Evolutionary conservation across 2,888 invertebrate species (phyloP).

Genomic region (Rapana venosa): DNA sequence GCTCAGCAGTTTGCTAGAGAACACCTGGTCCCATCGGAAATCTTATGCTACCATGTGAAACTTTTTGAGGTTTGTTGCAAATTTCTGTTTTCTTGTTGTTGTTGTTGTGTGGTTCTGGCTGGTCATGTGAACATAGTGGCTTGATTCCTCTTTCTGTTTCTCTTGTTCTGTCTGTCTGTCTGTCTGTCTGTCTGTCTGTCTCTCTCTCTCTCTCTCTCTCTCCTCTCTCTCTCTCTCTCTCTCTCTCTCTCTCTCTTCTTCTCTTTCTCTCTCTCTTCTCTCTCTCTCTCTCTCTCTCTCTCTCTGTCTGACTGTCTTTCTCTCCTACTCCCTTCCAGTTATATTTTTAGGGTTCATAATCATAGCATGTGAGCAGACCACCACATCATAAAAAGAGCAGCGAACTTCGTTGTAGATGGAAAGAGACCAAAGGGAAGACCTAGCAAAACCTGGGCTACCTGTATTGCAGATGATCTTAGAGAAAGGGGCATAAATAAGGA

Average conservation of each 20-base stretch:
- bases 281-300: background rate
- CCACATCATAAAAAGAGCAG: too few relatives aligned
- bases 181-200: background rate
- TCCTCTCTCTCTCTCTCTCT: background rate
- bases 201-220: background rate
- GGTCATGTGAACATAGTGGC: background rate
- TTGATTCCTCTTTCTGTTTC: background rate
- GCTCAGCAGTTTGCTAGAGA: slow-evolving; percentile 84
- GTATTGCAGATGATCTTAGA: too few relatives aligned
- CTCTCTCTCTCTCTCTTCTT: background rate
- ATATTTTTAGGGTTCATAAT: too few relatives aligned
- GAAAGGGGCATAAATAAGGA: too few relatives aligned
- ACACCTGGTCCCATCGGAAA: slow-evolving; percentile 88
- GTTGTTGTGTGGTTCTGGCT: background rate
- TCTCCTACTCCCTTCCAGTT: too few relatives aligned
- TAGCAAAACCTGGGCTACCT: too few relatives aligned
- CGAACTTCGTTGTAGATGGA: too few relatives aligned
- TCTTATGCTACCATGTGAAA: slow-evolving; percentile 91
- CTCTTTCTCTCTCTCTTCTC: too few relatives aligned
- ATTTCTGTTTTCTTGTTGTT: background rate
- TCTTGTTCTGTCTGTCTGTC: background rate
- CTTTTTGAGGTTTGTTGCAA: slow-evolving; percentile 82
- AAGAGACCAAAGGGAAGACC: too few relatives aligned
- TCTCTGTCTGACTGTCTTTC: too few relatives aligned
- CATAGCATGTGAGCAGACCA: too few relatives aligned